Evolutionary conservation across 2,888 invertebrate species (phyloP), one percentile per base, ranked within the genome.

Genomic region (Macrophya alboannulata): DNA sequence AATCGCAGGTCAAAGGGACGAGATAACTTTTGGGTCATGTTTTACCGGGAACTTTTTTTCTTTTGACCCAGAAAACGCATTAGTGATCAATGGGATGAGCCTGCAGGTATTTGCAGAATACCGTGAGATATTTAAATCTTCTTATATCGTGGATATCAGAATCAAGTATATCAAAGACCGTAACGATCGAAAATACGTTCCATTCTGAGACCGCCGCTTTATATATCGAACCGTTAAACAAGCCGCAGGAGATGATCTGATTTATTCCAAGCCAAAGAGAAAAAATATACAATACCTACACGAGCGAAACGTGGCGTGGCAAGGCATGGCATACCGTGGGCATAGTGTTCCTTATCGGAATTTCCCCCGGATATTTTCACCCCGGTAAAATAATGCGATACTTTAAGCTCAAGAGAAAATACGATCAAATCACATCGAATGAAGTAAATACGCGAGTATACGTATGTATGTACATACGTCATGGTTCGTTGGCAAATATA

Each of bases 331-430:
- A n/a, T n/a, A n/a, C n/a, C n/a, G n/a, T n/a, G 40, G n/a, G 71
- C 25, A 71, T 21, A 31, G 71, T 71, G 40, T 40, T 71, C 17
- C 31, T 71, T 71, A 40, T 71, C 71, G 62, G 25, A 62, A 62
- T 62, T 62, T 62, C 4, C 12, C 37, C 37, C 71, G 3, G 71
- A 37, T 40, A 71, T 40, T 71, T 71, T 9, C 17, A 71, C 40
- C 71, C 31, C 71, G 71, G 40, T 71, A 71, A 71, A 71, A 71
- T n/a, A 71, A 71, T 17, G 37, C 17, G 31, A 71, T 37, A 71
- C 71, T 71, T 71, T 71, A 12, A 40, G 17, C 71, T n/a, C 8
- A 3, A 37, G 37, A 71, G 25, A 9, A 71, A 40, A 40, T n/a
- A 71, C 71, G 40, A 71, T 71, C 40, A 71, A 71, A 71, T 71